Base-by-base conservation (phyloP, 2,113 vertebrate genomes). In the Aldabrachelys gigantea region DNA sequence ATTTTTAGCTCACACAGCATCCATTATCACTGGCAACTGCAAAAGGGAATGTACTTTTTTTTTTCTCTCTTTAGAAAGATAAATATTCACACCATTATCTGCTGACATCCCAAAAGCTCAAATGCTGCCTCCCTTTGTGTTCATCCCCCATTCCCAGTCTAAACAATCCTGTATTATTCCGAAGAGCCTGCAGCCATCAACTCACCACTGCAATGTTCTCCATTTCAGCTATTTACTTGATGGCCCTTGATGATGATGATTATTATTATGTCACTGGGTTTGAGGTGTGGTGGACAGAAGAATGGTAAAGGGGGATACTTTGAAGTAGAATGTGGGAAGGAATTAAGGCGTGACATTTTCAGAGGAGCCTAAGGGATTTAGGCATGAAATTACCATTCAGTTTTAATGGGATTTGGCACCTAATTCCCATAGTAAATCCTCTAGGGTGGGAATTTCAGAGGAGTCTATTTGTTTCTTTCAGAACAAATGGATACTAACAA, bases 21-120 rank as follows among this genome's bases (percentile, higher is more conserved):
- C 97, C 97, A 96, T 97, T 97, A 97, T 97, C 97, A 98, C 97
- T 97, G 96, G 97, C 96, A 97, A 97, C 91, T 94, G 96, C 87
- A 94, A 91, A 88, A 95, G 53, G 90, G 93, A 94, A 94, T 95
- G 94, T 50, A 52, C 44, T 87, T 91, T 93, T 50, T 79, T 93
- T 80, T 9, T 82, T 76, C 31, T 50, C 88, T 95, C 89, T 97
- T 96, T 95, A 89, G 88, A 56, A 80, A 96, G 95, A 93, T 76
- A 97, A 94, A 94, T 95, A 92, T 24, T 89, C 89, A 54, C 72
- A 80, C 92, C 16, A 3, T 54, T 47, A 19, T 92, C 93, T 38
- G 4, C 94, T 82, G 16, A 35, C 78, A 57, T 93, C 95, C 96
- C 91, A 82, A 78, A 94, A 86, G 59, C 75, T 84, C 47, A 13